Conservation (phyloP, 2,888 invertebrate species). For the Bellardia bayeri region DNA sequence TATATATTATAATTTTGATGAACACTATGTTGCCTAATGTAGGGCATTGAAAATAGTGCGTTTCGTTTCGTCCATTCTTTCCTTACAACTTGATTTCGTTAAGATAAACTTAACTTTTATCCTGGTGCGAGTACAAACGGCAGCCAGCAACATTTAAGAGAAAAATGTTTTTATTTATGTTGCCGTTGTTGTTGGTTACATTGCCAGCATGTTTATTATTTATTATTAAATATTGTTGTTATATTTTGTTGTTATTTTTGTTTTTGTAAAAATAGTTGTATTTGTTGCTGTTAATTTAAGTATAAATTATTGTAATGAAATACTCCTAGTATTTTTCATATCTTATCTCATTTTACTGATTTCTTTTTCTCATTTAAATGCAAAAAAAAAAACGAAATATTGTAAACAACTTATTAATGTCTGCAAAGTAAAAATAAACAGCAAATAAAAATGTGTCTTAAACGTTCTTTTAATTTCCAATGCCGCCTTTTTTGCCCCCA, state of each 20-base stretch:
- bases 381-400: conserved; percentile 13
- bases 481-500: conserved; percentile 55
- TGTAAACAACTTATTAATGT: conserved; percentile 67
- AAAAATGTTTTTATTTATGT: conserved; percentile 44
- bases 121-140: conserved; percentile 51
- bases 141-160: conserved; percentile 69
- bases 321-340: conserved; percentile 65
- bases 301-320: conserved; percentile 70
- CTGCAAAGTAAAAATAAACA: conserved; percentile 25
- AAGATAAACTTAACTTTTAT: conserved; percentile 64
- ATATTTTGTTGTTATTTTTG: conserved; percentile 51
- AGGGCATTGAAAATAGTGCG: conserved; percentile 46
- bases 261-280: conserved; percentile 44
- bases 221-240: conserved; percentile 67
- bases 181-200: conserved; percentile 19
- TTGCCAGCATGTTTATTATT: conserved; percentile 66
- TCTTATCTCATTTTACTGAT: conserved; percentile 69
- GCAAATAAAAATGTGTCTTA: conserved; percentile 44
- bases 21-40: neutral
- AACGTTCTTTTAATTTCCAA: conserved; percentile 64
- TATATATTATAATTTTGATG: no score
- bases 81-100: conserved; percentile 60
- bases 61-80: conserved; percentile 36
- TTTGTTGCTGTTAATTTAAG: conserved; percentile 57
- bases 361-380: conserved; percentile 53